Evolutionary conservation across 2,113 vertebrate species (phyloP).

Genomic region (Ovis canadensis): DNA sequence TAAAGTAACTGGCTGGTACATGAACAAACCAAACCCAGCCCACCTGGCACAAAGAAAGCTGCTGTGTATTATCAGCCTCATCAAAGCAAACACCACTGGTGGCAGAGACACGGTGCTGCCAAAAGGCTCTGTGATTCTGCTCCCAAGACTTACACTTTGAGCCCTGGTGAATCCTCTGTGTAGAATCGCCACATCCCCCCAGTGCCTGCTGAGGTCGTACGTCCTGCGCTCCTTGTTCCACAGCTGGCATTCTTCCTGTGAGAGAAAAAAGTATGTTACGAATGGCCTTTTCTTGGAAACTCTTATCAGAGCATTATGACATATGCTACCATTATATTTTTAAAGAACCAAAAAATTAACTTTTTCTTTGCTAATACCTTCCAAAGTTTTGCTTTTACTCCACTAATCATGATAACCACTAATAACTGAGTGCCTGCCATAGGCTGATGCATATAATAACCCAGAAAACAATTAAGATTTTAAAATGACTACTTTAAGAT

Average conservation of each 20-base stretch:
- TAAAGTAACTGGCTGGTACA: neutral
- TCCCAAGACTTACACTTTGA: conserved; percentile 94
- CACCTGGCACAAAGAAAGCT: neutral
- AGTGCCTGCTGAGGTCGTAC: conserved; percentile 93
- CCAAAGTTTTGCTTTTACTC: neutral
- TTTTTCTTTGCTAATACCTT: neutral
- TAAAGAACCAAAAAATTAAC: neutral
- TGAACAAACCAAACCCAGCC: neutral
- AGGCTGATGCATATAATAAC: neutral
- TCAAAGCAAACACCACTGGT: neutral
- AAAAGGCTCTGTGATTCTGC: neutral
- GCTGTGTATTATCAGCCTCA: fast-evolving
- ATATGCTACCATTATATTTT: neutral
- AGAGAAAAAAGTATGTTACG: neutral
- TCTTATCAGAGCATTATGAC: neutral
- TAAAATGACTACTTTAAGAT: conserved; percentile 13
- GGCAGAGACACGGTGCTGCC: neutral
- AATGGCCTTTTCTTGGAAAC: fast-evolving
- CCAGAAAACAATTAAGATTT: neutral
- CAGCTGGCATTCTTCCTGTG: conserved; percentile 95
- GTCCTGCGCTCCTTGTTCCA: conserved; percentile 90
- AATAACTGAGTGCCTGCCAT: neutral
- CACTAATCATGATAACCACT: neutral
- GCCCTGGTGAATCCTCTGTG: conserved; percentile 97
- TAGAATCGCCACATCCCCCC: conserved; percentile 99